Percentiles rank a stretch among this genome's conserved stretches.
These are phyloP conservation scores for Bombyx mandarina DNA, from an alignment of 1,140 invertebrate species.

Conservation along the genomic window DNA sequence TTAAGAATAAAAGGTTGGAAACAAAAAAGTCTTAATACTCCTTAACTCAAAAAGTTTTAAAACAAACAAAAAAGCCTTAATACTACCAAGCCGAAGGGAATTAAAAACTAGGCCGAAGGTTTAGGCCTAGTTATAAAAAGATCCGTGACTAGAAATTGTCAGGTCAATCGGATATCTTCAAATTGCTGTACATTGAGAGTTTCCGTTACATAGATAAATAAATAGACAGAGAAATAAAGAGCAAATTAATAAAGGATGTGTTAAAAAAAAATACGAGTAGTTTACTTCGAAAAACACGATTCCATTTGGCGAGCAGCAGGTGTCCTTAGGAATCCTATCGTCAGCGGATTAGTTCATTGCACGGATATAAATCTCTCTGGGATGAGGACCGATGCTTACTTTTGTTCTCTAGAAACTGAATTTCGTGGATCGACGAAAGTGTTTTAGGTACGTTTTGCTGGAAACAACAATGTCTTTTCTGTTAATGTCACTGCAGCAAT, in stretches of 20 bases:
- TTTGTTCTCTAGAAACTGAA: slow-evolving; percentile 25
- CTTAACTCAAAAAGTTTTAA: no score
- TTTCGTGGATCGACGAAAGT: slow-evolving; percentile 4
- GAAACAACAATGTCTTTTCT: slow-evolving; percentile 10
- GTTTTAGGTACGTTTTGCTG: slow-evolving; percentile 17
- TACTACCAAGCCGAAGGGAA: not conserved
- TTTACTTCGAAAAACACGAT: slow-evolving; percentile 29
- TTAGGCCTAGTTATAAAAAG: no score
- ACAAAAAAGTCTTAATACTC: not conserved
- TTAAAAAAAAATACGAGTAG: slow-evolving; percentile 7
- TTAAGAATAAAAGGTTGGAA: not conserved
- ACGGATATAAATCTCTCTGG: slow-evolving; percentile 44
- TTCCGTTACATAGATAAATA: no score
- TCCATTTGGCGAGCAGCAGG: slow-evolving; percentile 57
- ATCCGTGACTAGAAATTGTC: no score
- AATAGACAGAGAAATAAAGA: not conserved
- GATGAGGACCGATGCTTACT: slow-evolving; percentile 34
- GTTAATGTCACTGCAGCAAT: not conserved
- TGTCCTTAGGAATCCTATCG: slow-evolving; percentile 52
- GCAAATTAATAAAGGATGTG: not conserved
- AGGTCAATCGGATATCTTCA: no score
- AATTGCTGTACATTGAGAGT: no score
- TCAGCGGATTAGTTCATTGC: slow-evolving; percentile 57
- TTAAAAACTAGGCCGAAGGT: no score
- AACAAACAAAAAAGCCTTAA: not conserved